Evolutionary conservation across 2,888 invertebrate genomes (phyloP).

Genomic region (Chydorus sphaericus): DNA sequence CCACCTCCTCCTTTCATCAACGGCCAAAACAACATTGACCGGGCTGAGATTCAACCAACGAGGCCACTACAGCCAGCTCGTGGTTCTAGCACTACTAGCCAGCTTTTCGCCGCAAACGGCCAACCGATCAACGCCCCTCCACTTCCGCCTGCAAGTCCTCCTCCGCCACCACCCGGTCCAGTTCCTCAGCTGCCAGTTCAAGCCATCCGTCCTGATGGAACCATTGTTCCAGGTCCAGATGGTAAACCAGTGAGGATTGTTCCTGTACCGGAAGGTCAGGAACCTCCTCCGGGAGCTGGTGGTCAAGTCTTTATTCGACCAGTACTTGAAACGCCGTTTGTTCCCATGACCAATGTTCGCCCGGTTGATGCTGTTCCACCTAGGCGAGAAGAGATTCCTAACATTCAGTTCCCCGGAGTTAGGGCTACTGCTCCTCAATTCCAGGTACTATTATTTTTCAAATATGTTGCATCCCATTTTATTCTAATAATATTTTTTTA

Average conservation of each 20-base stretch:
- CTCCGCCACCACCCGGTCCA: constrained; percentile 16
- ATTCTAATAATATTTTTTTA: not conserved
- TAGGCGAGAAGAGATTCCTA: not conserved
- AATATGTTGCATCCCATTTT: too few species aligned
- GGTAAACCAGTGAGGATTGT: constrained; percentile 14
- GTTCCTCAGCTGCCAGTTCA: constrained; percentile 24
- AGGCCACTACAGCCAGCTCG: constrained; percentile 13
- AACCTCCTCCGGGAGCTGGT: constrained; percentile 13
- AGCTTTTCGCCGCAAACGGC: constrained; percentile 13
- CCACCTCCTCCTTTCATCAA: constrained; percentile 8
- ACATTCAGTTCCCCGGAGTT: not conserved
- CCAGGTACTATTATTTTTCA: too few species aligned
- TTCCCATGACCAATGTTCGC: not conserved
- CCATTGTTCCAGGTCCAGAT: constrained; percentile 14
- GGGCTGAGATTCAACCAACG: constrained; percentile 9
- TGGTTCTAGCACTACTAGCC: constrained; percentile 8
- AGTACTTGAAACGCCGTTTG: not conserved
- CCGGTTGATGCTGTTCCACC: not conserved
- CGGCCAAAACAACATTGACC: constrained; percentile 17
- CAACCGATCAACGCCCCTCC: constrained; percentile 10
- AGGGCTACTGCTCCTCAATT: not conserved
- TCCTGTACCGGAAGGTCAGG: constrained; percentile 11
- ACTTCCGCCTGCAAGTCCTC: constrained; percentile 14
- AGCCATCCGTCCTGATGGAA: not conserved
- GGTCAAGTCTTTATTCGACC: constrained; percentile 15